Evolutionary conservation across 2,888 invertebrate genomes (phyloP), one percentile per base, ranked within the genome.

Genomic region (Dascillus cervinus): DNA sequence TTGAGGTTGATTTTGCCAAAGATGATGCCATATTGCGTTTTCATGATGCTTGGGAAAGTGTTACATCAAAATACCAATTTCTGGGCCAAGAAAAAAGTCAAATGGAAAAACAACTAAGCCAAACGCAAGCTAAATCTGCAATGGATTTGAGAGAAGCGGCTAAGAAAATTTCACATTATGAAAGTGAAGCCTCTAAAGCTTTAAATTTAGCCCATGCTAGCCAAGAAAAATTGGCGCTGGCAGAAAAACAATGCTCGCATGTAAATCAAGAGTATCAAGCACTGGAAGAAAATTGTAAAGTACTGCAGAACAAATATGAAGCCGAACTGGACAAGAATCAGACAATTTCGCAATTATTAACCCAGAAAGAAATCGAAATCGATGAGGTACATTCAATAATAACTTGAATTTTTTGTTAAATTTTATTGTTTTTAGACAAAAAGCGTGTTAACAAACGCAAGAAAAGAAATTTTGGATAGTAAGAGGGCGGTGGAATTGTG

Each of bases 1-100:
- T 86, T 3, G 75, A 78, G 58, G 80, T 87, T 0, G 87, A 88
- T 58, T 73, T 76, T 32, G 72, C 79, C 0, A 88, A 88, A 55
- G 86, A 86, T 49, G 62, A 67, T 1, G 77, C 82, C 0, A 75
- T 88, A 31, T 52, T 65, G 3, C 77, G 76, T 48, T 71, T 82
- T 22, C 73, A 78, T 32, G 72, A 73, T 8, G 76, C 79, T 0
- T 79, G 79, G 71, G 65, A 74, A 9, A 71, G 71, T 36, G 44
- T 70, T 17, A 55, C 58, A 1, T 34, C 43, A 2, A 61, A 60
- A 37, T 54, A 67, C 45, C 52, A 57, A 30, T 43, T 36, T 19
- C 36, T 58, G 15, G 51, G 47, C 15, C 58, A 50, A 45, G 62
- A 56, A 53, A 63, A 58, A 52, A 49, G 41, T 4, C 35, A 36